These are phyloP conservation scores for Passer montanus DNA, from an alignment of 2,113 vertebrate species.

Conservation along the genomic window DNA sequence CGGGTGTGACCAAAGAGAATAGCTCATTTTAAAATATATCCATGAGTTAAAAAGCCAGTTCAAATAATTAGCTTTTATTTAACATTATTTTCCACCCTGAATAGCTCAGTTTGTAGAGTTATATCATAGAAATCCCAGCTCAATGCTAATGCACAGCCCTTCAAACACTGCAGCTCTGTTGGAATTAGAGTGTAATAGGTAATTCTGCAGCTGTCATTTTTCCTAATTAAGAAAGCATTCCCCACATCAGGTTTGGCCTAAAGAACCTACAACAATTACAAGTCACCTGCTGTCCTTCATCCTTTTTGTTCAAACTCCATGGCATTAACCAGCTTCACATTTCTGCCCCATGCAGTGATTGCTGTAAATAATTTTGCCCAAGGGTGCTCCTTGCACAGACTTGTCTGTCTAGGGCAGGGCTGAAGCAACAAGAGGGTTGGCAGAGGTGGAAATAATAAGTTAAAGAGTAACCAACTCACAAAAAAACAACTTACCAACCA, in stretches of 20 bases:
- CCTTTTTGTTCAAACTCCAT: neutral
- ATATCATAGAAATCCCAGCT: neutral
- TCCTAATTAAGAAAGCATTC: neutral
- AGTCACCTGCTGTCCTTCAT: neutral
- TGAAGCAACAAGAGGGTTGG: neutral
- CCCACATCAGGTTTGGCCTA: neutral
- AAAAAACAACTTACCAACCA: neutral
- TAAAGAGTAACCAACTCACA: neutral
- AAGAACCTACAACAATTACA: neutral
- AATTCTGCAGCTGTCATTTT: neutral
- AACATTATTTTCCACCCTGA: slow-evolving; percentile 35
- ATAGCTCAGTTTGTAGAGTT: neutral
- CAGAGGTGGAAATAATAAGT: neutral
- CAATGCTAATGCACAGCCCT: neutral
- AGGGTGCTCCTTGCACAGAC: accelerated
- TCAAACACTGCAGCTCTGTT: neutral
- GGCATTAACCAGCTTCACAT: neutral
- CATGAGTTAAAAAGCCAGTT: neutral
- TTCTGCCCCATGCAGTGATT: accelerated
- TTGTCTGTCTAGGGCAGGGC: neutral
- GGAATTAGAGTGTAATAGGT: neutral
- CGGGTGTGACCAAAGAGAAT: neutral
- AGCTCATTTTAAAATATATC: slow-evolving; percentile 1
- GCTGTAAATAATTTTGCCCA: neutral
- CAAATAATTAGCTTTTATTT: slow-evolving; percentile 1